Evolutionary conservation across 2,888 invertebrate species (phyloP).

Genomic region (Stenoptilia bipunctidactyla): DNA sequence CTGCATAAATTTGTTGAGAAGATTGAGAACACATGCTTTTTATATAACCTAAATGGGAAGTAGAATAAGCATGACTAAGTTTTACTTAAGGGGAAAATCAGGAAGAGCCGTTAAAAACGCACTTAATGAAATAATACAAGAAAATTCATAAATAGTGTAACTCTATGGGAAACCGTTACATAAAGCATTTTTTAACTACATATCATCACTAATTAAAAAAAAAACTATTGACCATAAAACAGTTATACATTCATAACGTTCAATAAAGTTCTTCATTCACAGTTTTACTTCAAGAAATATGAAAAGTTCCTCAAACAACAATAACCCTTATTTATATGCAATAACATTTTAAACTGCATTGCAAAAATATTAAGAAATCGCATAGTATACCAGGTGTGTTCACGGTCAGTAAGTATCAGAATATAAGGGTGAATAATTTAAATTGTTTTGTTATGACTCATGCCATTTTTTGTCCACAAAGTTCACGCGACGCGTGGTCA

Average conservation of each 20-base stretch:
- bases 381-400: constrained; percentile 39
- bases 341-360: constrained; percentile 6
- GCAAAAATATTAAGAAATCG: neutral
- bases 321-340: constrained; percentile 1
- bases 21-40: too few species aligned
- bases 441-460: constrained; percentile 20
- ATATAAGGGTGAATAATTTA: constrained; percentile 25
- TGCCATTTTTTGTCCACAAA: constrained; percentile 17
- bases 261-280: constrained; percentile 27
- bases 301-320: constrained; percentile 3
- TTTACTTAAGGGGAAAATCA: too few species aligned
- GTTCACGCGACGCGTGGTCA: constrained; percentile 44
- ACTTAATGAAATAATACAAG: too few species aligned
- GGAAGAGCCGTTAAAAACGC: too few species aligned
- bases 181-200: too few species aligned
- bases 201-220: too few species aligned
- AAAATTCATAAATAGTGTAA: too few species aligned
- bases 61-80: too few species aligned
- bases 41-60: neutral
- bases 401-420: constrained; percentile 43
- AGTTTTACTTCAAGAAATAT: too few species aligned
- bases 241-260: constrained; percentile 16
- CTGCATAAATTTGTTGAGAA: too few species aligned
- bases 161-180: too few species aligned
- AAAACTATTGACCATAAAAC: neutral